Evolutionary conservation across 2,113 vertebrate genomes (phyloP), one percentile per base, ranked within the genome.

Genomic region (Sisor rabdophorus): DNA sequence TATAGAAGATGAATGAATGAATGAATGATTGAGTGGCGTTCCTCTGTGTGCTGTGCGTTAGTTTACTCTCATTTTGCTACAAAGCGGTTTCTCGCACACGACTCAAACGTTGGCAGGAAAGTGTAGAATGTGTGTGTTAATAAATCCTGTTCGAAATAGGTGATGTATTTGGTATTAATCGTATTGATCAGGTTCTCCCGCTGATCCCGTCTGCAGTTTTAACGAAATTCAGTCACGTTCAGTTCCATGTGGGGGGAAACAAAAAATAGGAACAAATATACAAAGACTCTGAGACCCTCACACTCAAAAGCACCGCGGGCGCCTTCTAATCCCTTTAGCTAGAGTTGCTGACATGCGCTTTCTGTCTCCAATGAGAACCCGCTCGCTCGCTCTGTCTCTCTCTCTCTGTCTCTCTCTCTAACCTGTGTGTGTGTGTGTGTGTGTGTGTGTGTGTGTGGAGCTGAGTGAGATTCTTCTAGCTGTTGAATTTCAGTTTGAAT

Each of bases 341-440:
- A 91, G 89, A 93, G 90, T 92, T 93, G 92, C 92, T 92, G 92
- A 93, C 91, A 73, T 83, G 64, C 88, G 85, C 88, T 77, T 90
- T 90, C 87, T 87, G 81, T 90, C 91, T 91, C 85, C 86, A 91
- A 87, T 55, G 77, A 79, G 79, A 86, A 79, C 86, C 78, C 82
- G 73, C 64, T 81, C 79, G 72, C 54, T 73, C 52, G 24, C 36
- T 59, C 71, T 47, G n/a, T 26, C 36, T 63, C 32, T 64, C 32
- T 22, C 60, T 40, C 28, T 58, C 56, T 59, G 22, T 59, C 56
- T 58, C 22, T 59, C 56, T 30, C 58, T 74, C 80, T 69, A 75
- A 75, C 84, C 83, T 82, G 78, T 80, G 78, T 77, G 59, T 80
- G 76, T 36, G 32, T 36, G 32, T 36, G 32, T 36, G 32, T 36